Evolutionary conservation across 2,888 invertebrate genomes (phyloP), one percentile per base, ranked within the genome.

Genomic region (Catocala fraxini): DNA sequence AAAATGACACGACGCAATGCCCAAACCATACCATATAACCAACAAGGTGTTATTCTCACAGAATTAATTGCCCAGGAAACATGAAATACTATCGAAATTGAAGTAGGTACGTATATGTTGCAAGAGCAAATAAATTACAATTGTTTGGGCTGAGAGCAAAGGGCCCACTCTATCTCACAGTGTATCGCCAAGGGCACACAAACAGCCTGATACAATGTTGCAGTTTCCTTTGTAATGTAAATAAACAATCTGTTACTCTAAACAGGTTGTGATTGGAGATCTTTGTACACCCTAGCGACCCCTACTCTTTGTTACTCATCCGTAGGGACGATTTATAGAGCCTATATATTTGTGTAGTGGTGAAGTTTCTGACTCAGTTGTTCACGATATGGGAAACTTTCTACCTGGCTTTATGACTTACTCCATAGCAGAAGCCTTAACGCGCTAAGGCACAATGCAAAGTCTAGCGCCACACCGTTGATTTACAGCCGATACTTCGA

Each of bases 61-160:
- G 25, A 25, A 25, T 25, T 25, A 25, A 25, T 25, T 25, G 25
- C 25, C 25, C 46, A 46, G 25, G 46, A 46, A 15, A 46, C 46
- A 46, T 46, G 5, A 25, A 46, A 13, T 73, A 73, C 59, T 68
- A 64, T 60, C 60, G 57, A 64, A 69, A 64, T 70, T 12, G 45
- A 12, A 15, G 15, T n/a, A n/a, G n/a, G n/a, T 46, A 12, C 12
- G 5, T 5, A 72, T 39, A 35, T 56, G 58, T 56, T 45, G 54
- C 54, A 56, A 54, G 42, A 59, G 47, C 25, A 15, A 62, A 74
- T 75, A 73, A 73, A 75, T 68, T 63, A 71, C 68, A 60, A 62
- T 75, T 59, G 68, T 68, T 75, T 62, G 13, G 41, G 54, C 9
- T 41, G 56, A 34, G 64, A 52, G 71, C 75, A 65, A 65, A 68